Evolutionary conservation across 2,888 invertebrate species (phyloP), one percentile per base, ranked within the genome.

Genomic region (Peribatodes rhomboidaria): DNA sequence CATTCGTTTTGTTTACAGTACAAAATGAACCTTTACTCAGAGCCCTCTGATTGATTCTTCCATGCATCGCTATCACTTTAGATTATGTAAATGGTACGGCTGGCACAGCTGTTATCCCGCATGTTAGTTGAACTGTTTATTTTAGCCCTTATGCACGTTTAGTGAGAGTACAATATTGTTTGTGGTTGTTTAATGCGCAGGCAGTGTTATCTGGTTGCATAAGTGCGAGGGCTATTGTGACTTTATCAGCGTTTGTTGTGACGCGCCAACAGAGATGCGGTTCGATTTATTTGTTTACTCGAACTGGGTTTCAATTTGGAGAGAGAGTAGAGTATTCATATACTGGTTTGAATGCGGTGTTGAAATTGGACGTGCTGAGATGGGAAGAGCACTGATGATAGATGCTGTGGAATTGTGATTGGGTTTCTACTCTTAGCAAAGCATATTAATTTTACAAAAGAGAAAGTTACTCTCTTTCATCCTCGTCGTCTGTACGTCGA

Each of bases 161-260:
- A 0, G 14, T 67, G 79, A 83, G 54, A 73, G 77, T 65, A 65
- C 61, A 79, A 70, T 78, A 69, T 85, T 42, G 76, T 27, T 44
- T 71, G 79, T 35, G 37, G 44, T 61, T 33, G 44, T 44, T 71
- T 78, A 82, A 86, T 86, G 86, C 87, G 87, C 85, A 87, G 78
- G 74, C 75, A 66, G 72, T 74, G 81, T 86, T 89, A 88, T 89
- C 87, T 81, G 69, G 83, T 91, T 91, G 88, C 89, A 88, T 89
- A 90, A 90, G 87, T 82, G 83, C 77, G 77, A 79, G 83, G 84
- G 81, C 83, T 79, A 85, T 87, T 86, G 87, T 87, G 77, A 70
- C 82, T 84, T 85, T 88, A 87, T 88, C 87, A 85, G 84, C 76
- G 76, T 80, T 74, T 71, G 69, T 66, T 76, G 75, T 81, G 80